A percentile compares a stretch with the other conserved stretches of the same genome.
Evolutionary conservation across 2,888 invertebrate genomes (phyloP).

Genomic region (Andrena hattorfiana): DNA sequence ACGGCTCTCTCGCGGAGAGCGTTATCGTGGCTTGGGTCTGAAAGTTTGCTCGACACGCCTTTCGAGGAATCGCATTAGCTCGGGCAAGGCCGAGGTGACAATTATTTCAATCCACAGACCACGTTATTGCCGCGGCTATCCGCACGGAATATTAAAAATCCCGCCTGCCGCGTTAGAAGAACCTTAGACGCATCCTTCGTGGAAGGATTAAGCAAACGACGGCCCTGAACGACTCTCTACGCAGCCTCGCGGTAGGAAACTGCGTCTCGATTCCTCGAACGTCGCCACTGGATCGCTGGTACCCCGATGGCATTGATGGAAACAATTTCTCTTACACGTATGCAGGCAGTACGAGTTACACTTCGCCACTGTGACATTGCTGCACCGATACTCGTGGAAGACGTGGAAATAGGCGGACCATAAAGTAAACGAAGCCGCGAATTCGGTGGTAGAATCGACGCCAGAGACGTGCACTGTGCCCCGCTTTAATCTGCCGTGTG

Average conservation of each 20-base stretch:
- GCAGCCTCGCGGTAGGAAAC: conserved; percentile 23
- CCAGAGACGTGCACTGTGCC: too few species aligned
- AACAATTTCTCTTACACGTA: not conserved
- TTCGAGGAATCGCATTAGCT: conserved; percentile 64
- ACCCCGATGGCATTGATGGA: not conserved
- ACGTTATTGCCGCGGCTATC: conserved; percentile 37
- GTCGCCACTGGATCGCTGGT: not conserved
- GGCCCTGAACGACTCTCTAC: conserved; percentile 37
- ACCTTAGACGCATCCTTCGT: conserved; percentile 54
- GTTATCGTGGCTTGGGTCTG: conserved; percentile 62
- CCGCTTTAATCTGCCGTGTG: too few species aligned
- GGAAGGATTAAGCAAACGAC: conserved; percentile 50
- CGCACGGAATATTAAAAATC: conserved; percentile 54
- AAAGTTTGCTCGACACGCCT: conserved; percentile 65
- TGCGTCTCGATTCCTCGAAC: conserved; percentile 30
- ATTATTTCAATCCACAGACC: conserved; percentile 57
- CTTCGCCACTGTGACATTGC: too few species aligned
- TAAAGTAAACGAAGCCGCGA: too few species aligned
- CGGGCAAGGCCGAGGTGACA: conserved; percentile 64
- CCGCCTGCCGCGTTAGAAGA: conserved; percentile 26
- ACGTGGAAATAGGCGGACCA: too few species aligned
- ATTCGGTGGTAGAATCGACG: too few species aligned
- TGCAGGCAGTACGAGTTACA: too few species aligned
- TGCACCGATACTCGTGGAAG: too few species aligned
- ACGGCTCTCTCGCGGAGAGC: conserved; percentile 28